Evolutionary conservation across 2,113 vertebrate species (phyloP).

Genomic region (Elephas maximus): DNA sequence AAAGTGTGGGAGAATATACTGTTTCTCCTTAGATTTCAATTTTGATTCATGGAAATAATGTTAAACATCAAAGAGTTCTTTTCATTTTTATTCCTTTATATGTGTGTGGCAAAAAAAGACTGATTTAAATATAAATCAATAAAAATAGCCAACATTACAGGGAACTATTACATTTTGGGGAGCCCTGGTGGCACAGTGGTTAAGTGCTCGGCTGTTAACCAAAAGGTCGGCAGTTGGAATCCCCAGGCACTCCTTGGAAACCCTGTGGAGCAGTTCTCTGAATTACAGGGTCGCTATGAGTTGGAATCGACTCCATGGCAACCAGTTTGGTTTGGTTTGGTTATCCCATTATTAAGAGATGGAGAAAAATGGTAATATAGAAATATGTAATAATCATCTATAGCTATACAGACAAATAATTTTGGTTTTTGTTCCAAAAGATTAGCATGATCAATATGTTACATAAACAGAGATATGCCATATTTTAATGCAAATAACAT

Average conservation of each 20-base stretch:
- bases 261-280: no score
- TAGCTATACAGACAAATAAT: not conserved
- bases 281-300: no score
- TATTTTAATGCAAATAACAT: no score
- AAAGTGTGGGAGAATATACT: not conserved
- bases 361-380: not conserved
- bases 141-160: not conserved
- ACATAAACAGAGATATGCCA: not conserved
- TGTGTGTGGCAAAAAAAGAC: not conserved
- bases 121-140: not conserved
- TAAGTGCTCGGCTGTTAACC: no score
- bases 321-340: no score
- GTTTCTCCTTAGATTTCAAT: not conserved
- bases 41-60: not conserved
- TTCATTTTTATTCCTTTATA: not conserved
- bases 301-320: no score
- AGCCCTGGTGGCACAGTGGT: no score
- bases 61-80: not conserved
- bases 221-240: no score
- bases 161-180: not conserved
- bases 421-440: not conserved
- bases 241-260: no score
- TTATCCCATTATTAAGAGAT: not conserved
- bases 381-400: not conserved
- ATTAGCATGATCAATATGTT: not conserved